These are phyloP conservation scores for Oreotragus oreotragus DNA, from an alignment of 2,113 vertebrate species.

Conservation along the genomic window DNA sequence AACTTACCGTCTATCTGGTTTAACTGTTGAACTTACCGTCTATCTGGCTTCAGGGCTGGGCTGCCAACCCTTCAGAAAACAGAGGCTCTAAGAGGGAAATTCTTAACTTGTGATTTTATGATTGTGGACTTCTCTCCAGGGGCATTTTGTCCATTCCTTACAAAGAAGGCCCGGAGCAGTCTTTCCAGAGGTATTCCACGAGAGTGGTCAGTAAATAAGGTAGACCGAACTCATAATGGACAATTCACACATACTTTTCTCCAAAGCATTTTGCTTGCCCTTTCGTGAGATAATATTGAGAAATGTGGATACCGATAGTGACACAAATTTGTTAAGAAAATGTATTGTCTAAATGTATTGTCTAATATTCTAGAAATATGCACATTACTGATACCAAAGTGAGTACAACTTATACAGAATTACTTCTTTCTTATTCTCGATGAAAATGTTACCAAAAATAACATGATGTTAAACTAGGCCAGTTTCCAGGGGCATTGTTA, in stretches of 20 bases:
- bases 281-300: not conserved
- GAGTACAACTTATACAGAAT: not conserved
- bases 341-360: not conserved
- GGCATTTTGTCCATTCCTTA: not conserved
- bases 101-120: not conserved
- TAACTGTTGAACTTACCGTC: not conserved
- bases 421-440: not conserved
- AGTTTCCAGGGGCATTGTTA: not conserved
- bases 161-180: not conserved
- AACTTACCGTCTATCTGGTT: not conserved
- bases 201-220: not conserved
- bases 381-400: not conserved
- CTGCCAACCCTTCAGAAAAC: slow-evolving; percentile 11
- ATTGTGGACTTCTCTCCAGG: not conserved
- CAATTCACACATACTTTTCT: not conserved
- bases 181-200: not conserved
- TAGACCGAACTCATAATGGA: not conserved
- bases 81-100: not conserved
- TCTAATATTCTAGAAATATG: not conserved
- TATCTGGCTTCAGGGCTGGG: not conserved
- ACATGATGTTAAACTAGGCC: not conserved
- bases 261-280: not conserved
- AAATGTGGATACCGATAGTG: not conserved
- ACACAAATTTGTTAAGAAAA: not conserved
- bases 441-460: not conserved